Evolutionary conservation across 2,113 vertebrate genomes (phyloP).

Genomic region (Origma solitaria): DNA sequence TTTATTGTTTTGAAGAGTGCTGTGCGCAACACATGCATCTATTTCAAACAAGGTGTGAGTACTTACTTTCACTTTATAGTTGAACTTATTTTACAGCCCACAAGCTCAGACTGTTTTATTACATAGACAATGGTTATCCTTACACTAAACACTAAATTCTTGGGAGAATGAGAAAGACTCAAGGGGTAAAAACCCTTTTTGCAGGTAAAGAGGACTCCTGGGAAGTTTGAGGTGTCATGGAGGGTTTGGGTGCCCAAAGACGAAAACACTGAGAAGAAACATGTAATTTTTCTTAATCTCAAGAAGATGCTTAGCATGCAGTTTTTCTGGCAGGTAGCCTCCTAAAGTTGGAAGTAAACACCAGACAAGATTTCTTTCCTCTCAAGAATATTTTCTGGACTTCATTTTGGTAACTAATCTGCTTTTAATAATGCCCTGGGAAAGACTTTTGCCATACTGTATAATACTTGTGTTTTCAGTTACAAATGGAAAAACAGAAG

Average conservation of each 20-base stretch:
- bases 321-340: not conserved
- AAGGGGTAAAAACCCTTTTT: not conserved
- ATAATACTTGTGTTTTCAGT: not conserved
- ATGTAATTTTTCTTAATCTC: not conserved
- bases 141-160: not conserved
- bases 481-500: not conserved
- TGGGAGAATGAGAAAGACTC: not conserved
- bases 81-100: not conserved
- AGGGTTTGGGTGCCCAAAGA: not conserved
- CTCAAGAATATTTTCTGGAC: not conserved
- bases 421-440: not conserved
- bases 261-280: not conserved
- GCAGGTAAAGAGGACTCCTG: not conserved
- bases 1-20: not conserved
- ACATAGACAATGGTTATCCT: not conserved
- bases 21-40: accelerated
- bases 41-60: not conserved
- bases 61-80: not conserved
- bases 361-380: not conserved
- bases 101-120: not conserved
- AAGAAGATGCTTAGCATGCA: not conserved
- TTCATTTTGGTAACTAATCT: not conserved
- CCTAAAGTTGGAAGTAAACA: not conserved
- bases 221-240: not conserved
- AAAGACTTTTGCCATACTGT: not conserved